Evolutionary conservation across 2,888 invertebrate species (phyloP), one percentile per base, ranked within the genome.

Genomic region (Andrena dorsata): DNA sequence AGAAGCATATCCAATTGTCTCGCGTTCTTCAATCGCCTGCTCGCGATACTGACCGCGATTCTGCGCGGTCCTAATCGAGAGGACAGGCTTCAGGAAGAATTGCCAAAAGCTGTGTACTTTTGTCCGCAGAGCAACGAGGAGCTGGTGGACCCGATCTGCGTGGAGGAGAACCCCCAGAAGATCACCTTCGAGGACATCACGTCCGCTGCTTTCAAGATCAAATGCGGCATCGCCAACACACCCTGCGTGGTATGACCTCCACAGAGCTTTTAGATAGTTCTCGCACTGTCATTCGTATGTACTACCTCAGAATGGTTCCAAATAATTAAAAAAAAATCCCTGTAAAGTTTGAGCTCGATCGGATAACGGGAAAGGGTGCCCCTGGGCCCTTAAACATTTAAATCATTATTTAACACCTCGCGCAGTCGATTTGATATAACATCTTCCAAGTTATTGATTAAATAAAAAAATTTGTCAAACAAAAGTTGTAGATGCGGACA

Each of bases 201-300:
- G 16, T 97, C 97, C 0, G 99, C 99, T 0, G 97, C 98, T 0
- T 98, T 96, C 93, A 96, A 97, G 92, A 98, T 99, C 80, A 97
- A 97, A 93, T 96, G 96, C 90, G 98, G 98, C 61, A 96, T 99
- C 68, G 95, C 96, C 78, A 95, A 96, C 89, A 98, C 98, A 74
- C 98, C 98, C 71, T 98, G 98, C 94, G 96, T 96, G 93, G 98
- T 98, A 95, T 95, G 95, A 23, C 6, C 28, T 10, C 16, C 5
- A 13, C 0, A 4, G 2, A 26, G 41, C 2, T 64, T 35, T 20
- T 32, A 16, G 30, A 32, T 13, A 41, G 41, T 41, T 41, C 16
- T 13, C 16, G 4, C 41, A 5, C 41, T 41, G 2, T 41, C 1
- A 41, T 41, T 16, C 41, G 4, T 1, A n/a, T n/a, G n/a, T n/a